Conservation (phyloP, 1,140 invertebrate species). For the Phthorimaea operculella region DNA sequence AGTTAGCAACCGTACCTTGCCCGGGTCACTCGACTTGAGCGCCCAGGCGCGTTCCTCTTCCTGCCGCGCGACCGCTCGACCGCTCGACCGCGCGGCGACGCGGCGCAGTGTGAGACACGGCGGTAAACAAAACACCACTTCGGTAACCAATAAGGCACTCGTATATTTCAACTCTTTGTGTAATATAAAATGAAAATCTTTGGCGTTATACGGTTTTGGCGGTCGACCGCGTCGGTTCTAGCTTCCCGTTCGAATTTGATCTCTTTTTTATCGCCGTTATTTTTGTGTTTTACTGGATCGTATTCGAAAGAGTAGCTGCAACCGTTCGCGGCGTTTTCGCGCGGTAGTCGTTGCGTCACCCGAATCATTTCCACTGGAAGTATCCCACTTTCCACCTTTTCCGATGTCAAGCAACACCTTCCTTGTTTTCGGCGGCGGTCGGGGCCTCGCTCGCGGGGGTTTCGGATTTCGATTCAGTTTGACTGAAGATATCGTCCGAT, state of each 20-base stretch:
- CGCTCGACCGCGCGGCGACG: too few species aligned
- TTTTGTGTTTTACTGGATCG: background rate
- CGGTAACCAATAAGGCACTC: slow-evolving; percentile 64
- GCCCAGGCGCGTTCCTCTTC: slow-evolving; percentile 69
- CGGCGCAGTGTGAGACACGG: slow-evolving; percentile 7
- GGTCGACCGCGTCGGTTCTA: slow-evolving; percentile 7
- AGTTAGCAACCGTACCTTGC: slow-evolving; percentile 71
- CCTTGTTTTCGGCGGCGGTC: slow-evolving; percentile 15
- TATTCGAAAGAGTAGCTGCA: slow-evolving; percentile 6
- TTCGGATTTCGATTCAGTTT: slow-evolving; percentile 11
- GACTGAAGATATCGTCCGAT: slow-evolving; percentile 32
- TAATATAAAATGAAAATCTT: slow-evolving; percentile 59
- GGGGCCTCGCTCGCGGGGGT: slow-evolving; percentile 4
- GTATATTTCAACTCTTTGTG: slow-evolving; percentile 58
- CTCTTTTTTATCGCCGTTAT: background rate
- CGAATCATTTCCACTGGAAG: slow-evolving; percentile 62
- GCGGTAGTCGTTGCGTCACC: slow-evolving; percentile 29
- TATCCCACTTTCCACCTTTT: slow-evolving; percentile 45
- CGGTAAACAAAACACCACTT: slow-evolving; percentile 55
- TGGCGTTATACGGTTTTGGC: slow-evolving; percentile 42
- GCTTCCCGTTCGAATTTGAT: slow-evolving; percentile 9
- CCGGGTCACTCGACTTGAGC: slow-evolving; percentile 72
- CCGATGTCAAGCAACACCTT: slow-evolving; percentile 41
- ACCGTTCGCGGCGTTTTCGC: slow-evolving; percentile 8
- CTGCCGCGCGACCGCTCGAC: slow-evolving; percentile 12